Evolutionary conservation across 2,888 invertebrate genomes (phyloP), one percentile per base, ranked within the genome.

Genomic region (Deilephila porcellus): DNA sequence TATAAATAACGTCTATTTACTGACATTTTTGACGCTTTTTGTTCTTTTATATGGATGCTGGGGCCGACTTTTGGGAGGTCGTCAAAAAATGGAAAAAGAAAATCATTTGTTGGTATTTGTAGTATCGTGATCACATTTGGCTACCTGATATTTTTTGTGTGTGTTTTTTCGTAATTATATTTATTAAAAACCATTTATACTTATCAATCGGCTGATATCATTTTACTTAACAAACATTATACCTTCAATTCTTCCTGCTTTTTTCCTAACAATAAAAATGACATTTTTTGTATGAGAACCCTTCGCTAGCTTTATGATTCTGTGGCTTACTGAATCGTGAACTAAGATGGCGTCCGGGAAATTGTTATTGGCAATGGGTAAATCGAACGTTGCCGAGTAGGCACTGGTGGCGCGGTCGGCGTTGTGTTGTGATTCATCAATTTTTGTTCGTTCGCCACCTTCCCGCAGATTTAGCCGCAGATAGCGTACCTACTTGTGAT

Each of bases 291-390:
- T 45, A 45, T 17, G 25, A 73, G 25, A 37, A 59, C 11, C 62
- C 63, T 56, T 52, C 11, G 37, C 34, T n/a, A 71, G 25, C 17
- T 74, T 74, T 71, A 70, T 74, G 67, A 53, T 81, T 86, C 84
- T 81, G 76, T 83, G 82, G 85, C 75, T 81, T 83, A 84, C 83
- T 86, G 84, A 88, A 86, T 89, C 86, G 86, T 89, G 84, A 87
- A 89, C 88, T 85, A 88, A 89, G 88, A 90, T 88, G 88, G 90
- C 88, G 88, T 81, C 86, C 85, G 85, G 88, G 86, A 89, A 89
- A 90, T 87, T 86, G 90, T 89, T 89, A 86, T 88, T 86, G 86
- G 86, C 88, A 87, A 86, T 87, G 87, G 88, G 83, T 81, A 81
- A 80, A 74, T 64, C 67, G 67, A 74, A 71, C 71, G 71, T 67